Evolutionary conservation across 2,888 invertebrate genomes (phyloP).

Genomic region (Lasioglossum leucozonium): DNA sequence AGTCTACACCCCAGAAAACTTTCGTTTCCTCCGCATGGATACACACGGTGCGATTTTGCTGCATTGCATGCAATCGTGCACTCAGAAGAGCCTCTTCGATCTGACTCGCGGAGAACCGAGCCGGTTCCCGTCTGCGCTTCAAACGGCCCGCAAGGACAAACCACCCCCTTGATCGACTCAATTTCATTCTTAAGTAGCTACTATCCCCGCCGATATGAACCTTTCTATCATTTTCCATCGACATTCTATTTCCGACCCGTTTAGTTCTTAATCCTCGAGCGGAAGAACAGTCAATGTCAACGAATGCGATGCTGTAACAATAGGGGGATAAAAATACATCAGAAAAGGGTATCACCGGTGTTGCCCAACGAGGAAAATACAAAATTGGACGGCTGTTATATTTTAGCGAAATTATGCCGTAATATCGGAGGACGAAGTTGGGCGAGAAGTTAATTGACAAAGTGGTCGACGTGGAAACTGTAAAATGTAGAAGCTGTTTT

Average conservation of each 20-base stretch:
- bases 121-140: constrained; percentile 20
- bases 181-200: constrained; percentile 23
- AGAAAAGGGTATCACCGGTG: background rate
- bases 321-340: background rate
- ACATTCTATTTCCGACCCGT: constrained; percentile 4
- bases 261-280: background rate
- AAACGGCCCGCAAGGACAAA: constrained; percentile 41
- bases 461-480: background rate
- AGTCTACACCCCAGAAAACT: constrained; percentile 33
- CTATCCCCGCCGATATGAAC: constrained; percentile 1
- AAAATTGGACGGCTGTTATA: background rate
- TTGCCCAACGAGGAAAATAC: background rate
- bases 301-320: background rate
- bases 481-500: background rate
- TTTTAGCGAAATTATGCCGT: background rate
- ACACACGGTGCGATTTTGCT: constrained; percentile 67
- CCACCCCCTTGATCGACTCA: background rate
- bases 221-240: constrained; percentile 9
- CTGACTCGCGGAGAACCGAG: constrained; percentile 3
- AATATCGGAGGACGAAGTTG: background rate
- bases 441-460: background rate
- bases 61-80: constrained; percentile 77
- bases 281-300: background rate
- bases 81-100: background rate
- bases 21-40: constrained; percentile 66